phyloP scores from a whole-genome alignment of 2,113 vertebrate species.

The Anoura caudifer region DNA sequence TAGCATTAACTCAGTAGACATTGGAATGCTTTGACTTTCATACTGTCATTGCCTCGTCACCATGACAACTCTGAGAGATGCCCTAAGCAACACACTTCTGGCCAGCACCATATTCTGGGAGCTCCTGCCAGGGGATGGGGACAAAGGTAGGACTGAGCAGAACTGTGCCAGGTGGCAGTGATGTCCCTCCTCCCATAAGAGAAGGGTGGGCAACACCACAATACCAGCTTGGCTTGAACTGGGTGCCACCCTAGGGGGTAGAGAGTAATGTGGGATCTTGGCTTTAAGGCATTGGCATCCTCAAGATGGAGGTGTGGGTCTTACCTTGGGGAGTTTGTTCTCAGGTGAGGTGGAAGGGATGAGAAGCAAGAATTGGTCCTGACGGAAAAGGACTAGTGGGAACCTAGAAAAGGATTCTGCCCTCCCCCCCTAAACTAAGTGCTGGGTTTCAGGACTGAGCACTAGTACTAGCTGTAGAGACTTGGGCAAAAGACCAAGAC shows the following conservation, averaged over 20 bases:
- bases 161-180: not conserved
- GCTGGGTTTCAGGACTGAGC: not conserved
- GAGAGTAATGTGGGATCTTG: not conserved
- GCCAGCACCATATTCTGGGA: not conserved
- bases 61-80: not conserved
- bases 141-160: not conserved
- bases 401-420: not conserved
- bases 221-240: not conserved
- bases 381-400: not conserved
- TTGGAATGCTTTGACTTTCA: not conserved
- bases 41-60: not conserved
- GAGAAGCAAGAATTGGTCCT: not conserved
- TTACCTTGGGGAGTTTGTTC: not conserved
- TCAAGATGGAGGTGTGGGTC: not conserved
- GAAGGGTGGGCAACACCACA: not conserved
- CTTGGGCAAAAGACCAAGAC: not conserved
- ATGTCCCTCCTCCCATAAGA: not conserved
- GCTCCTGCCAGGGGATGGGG: not conserved
- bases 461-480: not conserved
- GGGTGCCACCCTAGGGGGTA: fast-evolving
- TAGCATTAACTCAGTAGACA: not conserved
- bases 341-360: not conserved
- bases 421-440: not conserved
- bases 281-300: not conserved
- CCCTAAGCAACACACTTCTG: not conserved